Evolutionary conservation across 2,888 invertebrate species (phyloP), one percentile per base, ranked within the genome.

Genomic region (Idaea dimidiata): DNA sequence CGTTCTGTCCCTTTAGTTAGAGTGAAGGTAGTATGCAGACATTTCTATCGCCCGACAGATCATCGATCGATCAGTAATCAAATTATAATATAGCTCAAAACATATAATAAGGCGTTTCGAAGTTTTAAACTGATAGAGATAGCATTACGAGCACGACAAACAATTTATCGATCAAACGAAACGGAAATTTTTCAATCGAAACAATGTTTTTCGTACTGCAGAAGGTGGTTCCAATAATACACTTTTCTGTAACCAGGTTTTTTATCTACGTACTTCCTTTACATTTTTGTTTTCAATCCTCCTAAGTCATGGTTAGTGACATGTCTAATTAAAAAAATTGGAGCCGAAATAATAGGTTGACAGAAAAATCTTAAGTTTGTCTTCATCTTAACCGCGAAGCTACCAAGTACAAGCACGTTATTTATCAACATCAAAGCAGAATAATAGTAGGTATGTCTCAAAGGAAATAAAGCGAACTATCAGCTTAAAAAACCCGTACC

Each of bases 401-500:
- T 43, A 43, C 43, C 43, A 43, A 43, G 43, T 43, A 43, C n/a
- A 54, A 60, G 57, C 61, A 58, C 60, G 62, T 54, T 62, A 66
- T 59, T 66, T 54, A 54, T 54, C 57, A 62, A 62, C 64, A 66
- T 66, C 61, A 62, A 62, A 62, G 64, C 64, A 66, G 62, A 62
- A 66, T 60, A 43, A 59, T 54, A 5, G 24, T 24, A 24, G 64
- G 57, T 54, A 58, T 59, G 54, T 58, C 59, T n/a, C 60, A 17
- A 56, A 62, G 65, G 61, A 62, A 65, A 63, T 56, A 59, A 66
- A 69, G 69, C 67, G 63, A 64, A 65, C 66, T 66, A 65, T 67
- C 66, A 66, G 65, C 67, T 66, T 69, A 74, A 72, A 72, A 78
- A 77, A 78, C 75, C 6, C 7, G 32, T 32, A 32, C 32, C 43